Percentiles rank a stretch among this genome's conserved stretches.
Evolutionary conservation across 2,113 vertebrate genomes (phyloP).

Genomic region (Mixornis gularis): DNA sequence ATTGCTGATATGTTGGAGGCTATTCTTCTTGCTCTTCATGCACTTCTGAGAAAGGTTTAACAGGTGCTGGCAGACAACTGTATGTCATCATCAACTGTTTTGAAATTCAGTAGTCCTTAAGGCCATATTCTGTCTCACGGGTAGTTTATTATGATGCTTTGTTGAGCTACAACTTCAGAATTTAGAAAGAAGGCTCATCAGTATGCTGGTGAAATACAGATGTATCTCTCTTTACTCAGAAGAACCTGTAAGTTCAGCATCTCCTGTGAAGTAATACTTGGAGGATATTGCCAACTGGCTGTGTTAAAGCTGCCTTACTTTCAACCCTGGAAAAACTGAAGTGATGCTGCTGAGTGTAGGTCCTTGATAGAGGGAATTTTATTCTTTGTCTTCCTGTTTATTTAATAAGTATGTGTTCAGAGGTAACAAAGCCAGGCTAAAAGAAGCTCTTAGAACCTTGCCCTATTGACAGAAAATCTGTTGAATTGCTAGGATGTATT

Average conservation of each 20-base stretch:
- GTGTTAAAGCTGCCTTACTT: constrained; percentile 21
- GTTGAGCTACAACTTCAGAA: constrained; percentile 28
- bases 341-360: constrained; percentile 26
- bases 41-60: constrained; percentile 23
- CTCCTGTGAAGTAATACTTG: constrained; percentile 41
- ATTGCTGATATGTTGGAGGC: constrained; percentile 2
- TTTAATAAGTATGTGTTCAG: background rate
- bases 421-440: background rate
- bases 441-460: background rate
- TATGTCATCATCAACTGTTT: constrained; percentile 40
- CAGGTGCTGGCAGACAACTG: constrained; percentile 18
- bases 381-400: constrained; percentile 16
- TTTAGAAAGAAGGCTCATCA: constrained; percentile 47
- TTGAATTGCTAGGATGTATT: background rate
- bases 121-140: constrained; percentile 39
- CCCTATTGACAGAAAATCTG: background rate
- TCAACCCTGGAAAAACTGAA: constrained; percentile 24
- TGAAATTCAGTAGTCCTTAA: constrained; percentile 53
- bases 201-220: constrained; percentile 57
- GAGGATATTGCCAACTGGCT: constrained; percentile 34
- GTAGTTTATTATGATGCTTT: constrained; percentile 42
- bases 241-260: constrained; percentile 59
- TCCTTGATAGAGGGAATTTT: constrained; percentile 8
- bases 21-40: constrained; percentile 8
- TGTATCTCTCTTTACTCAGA: constrained; percentile 16